These are phyloP conservation scores for Hypena proboscidalis DNA, from an alignment of 2,888 invertebrate genomes.

Conservation along the genomic window DNA sequence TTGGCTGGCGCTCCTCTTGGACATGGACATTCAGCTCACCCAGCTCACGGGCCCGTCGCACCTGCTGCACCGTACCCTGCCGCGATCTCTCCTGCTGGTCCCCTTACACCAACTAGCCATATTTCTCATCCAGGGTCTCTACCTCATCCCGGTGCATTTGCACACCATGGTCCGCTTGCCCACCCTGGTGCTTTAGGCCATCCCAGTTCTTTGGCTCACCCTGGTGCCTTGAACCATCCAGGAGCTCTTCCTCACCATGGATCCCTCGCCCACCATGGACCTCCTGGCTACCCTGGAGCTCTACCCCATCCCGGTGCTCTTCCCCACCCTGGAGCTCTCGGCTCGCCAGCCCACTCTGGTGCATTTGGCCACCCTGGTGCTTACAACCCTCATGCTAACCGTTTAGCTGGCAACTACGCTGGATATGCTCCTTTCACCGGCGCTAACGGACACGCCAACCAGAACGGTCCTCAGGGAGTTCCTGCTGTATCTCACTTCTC, in stretches of 20 bases:
- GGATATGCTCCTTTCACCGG: slow-evolving; percentile 17
- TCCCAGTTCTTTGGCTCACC: slow-evolving; percentile 6
- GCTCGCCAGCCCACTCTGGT: background rate
- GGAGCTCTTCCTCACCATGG: slow-evolving; percentile 10
- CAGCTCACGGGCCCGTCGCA: slow-evolving; percentile 33
- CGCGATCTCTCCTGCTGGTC: slow-evolving; percentile 17
- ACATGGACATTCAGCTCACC: slow-evolving; percentile 40
- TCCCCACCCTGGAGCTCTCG: slow-evolving; percentile 5
- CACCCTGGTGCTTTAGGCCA: slow-evolving; percentile 12
- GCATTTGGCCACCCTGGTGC: slow-evolving; percentile 8
- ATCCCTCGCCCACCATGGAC: slow-evolving; percentile 8
- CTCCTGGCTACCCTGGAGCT: slow-evolving; percentile 3
- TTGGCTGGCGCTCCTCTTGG: slow-evolving; percentile 26
- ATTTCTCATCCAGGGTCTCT: slow-evolving; percentile 1
- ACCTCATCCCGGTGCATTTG: slow-evolving; percentile 29
- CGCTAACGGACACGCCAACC: slow-evolving; percentile 18
- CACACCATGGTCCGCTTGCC: slow-evolving; percentile 20
- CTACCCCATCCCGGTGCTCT: slow-evolving; percentile 8
- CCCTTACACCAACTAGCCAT: background rate
- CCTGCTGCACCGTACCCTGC: slow-evolving; percentile 17
- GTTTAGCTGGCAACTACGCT: slow-evolving; percentile 11
- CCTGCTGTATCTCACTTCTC: slow-evolving; percentile 42
- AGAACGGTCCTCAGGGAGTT: slow-evolving; percentile 30
- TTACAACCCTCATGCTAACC: slow-evolving; percentile 5
- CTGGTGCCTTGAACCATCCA: background rate